Evolutionary conservation across 2,797 vertebrate genomes (phyloP).

Genomic region (Tadarida brasiliensis): DNA sequence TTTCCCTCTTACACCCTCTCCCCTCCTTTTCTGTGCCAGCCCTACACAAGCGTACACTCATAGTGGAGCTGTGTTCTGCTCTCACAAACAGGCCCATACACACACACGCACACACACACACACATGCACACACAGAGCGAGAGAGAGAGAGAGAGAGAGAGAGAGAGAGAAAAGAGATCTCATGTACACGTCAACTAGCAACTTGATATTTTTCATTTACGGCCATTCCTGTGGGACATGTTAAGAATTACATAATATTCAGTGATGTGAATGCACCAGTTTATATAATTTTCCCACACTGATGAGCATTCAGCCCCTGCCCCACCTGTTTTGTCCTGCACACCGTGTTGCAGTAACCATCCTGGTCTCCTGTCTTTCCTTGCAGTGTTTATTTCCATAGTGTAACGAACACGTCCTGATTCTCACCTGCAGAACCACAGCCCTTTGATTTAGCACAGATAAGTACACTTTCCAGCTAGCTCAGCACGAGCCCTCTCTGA

Average conservation of each 20-base stretch:
- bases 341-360: background rate
- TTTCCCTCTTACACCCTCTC: background rate
- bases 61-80: background rate
- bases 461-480: background rate
- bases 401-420: background rate
- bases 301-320: background rate
- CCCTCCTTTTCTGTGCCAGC: background rate
- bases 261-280: background rate
- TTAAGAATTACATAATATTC: background rate
- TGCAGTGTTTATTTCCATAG: background rate
- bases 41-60: background rate
- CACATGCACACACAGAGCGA: background rate
- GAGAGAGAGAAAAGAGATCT: background rate
- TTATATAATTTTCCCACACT: background rate
- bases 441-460: background rate
- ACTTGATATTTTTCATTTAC: background rate
- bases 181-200: background rate
- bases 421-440: background rate
- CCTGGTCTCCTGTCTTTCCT: background rate
- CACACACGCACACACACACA: accelerated
- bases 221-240: background rate
- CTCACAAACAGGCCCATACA: accelerated
- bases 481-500: background rate
- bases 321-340: accelerated
- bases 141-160: too few species aligned